phyloP scores from a whole-genome alignment of 2,797 vertebrate species.

The Malurus splendens region DNA sequence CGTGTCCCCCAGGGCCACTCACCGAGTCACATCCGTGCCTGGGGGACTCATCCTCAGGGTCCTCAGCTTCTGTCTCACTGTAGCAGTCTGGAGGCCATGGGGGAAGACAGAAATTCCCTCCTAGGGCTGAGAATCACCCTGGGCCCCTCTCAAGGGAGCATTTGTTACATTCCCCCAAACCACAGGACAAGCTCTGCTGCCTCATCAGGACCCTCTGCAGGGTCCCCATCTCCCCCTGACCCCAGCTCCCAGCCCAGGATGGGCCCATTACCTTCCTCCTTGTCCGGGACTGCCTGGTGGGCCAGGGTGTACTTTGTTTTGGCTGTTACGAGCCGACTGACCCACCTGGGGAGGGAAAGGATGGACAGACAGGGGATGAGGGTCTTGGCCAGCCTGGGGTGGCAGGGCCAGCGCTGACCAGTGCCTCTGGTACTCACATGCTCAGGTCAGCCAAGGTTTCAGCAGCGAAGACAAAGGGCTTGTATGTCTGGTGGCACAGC shows the following conservation, averaged over 20 bases:
- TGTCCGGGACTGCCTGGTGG: slow-evolving; percentile 63
- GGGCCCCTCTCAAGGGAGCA: fast-evolving
- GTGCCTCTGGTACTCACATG: slow-evolving; percentile 76
- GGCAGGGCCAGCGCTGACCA: fast-evolving
- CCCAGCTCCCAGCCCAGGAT: fast-evolving
- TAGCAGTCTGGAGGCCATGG: slow-evolving; percentile 81
- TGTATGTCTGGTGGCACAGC: slow-evolving; percentile 85
- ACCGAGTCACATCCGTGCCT: slow-evolving; percentile 58
- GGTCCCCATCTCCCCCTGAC: fast-evolving
- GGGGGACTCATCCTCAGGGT: slow-evolving; percentile 71
- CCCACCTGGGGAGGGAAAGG: slow-evolving; percentile 80
- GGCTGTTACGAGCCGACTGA: slow-evolving; percentile 82
- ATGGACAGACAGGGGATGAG: not conserved
- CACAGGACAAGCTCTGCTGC: too few relatives aligned
- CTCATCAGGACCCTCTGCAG: too few relatives aligned
- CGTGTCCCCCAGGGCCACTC: not conserved
- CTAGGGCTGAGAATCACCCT: not conserved
- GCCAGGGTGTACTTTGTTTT: slow-evolving; percentile 81
- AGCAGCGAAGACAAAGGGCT: slow-evolving; percentile 88
- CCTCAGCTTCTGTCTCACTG: slow-evolving; percentile 94
- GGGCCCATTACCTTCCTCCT: slow-evolving; percentile 79
- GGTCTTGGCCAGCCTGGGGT: fast-evolving
- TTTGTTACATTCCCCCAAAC: not conserved
- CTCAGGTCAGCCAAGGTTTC: slow-evolving; percentile 88
- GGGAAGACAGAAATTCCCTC: not conserved